Evolutionary conservation across 2,888 invertebrate species (phyloP).

Genomic region (Eueremaeus valkanovi): DNA sequence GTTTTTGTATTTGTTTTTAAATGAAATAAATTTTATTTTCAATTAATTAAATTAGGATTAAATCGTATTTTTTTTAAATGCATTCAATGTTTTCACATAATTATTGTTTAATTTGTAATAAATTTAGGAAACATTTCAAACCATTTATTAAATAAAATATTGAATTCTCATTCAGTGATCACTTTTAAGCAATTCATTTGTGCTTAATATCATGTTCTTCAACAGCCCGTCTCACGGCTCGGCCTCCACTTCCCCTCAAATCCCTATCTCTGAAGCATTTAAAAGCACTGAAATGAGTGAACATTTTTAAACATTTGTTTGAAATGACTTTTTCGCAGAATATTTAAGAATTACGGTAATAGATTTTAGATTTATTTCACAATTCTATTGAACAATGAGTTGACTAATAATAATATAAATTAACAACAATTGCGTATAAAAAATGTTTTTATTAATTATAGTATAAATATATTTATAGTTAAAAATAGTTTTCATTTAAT

Average conservation of each 20-base stretch:
- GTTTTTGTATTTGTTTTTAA: background rate
- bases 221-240: too few relatives aligned
- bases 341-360: too few relatives aligned
- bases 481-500: background rate
- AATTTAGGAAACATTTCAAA: constrained; percentile 1
- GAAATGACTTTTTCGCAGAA: too few relatives aligned
- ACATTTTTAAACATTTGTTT: background rate
- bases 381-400: background rate
- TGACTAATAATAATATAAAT: constrained; percentile 1
- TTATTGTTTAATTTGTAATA: constrained; percentile 3
- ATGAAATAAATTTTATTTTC: constrained; percentile 5
- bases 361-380: too few relatives aligned
- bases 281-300: too few relatives aligned
- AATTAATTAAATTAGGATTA: background rate
- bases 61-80: background rate
- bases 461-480: background rate
- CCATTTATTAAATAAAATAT: background rate
- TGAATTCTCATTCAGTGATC: too few relatives aligned
- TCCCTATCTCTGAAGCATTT: too few relatives aligned
- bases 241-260: too few relatives aligned
- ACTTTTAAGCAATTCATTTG: too few relatives aligned
- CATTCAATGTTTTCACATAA: background rate
- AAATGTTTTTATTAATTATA: background rate
- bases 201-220: too few relatives aligned
- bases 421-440: background rate